These are phyloP conservation scores for Onychorhynchus coronatus DNA, from an alignment of 2,113 vertebrate genomes.

Conservation along the genomic window DNA sequence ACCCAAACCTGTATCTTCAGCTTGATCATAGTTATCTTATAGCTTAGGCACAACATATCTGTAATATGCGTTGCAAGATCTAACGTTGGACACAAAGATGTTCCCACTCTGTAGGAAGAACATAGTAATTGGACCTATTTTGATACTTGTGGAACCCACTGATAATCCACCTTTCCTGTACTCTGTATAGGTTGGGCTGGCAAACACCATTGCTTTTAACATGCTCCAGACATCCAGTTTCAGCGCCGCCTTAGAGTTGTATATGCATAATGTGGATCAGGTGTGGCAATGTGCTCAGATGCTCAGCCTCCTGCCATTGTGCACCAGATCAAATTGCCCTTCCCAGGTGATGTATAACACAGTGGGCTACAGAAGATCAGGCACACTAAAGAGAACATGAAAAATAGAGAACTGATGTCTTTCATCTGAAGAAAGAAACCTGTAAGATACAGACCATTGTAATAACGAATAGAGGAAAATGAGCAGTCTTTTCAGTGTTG, in stretches of 20 bases:
- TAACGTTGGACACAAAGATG: background rate
- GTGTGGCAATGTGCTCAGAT: background rate
- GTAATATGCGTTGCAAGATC: rapidly evolving
- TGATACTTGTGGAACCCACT: background rate
- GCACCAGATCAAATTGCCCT: background rate
- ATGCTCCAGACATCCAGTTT: background rate
- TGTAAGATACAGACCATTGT: background rate
- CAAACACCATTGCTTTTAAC: background rate
- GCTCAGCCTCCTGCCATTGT: background rate
- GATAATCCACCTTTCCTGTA: background rate
- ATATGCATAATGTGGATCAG: rapidly evolving
- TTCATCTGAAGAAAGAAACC: background rate
- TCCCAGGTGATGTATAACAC: background rate
- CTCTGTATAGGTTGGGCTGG: background rate
- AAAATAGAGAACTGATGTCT: background rate
- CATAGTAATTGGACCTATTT: background rate
- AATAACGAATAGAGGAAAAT: background rate
- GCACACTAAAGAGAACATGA: background rate
- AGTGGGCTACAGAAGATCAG: background rate
- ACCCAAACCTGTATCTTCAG: background rate
- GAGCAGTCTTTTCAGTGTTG: background rate
- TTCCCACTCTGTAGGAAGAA: background rate
- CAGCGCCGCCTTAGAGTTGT: background rate
- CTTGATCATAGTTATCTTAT: background rate
- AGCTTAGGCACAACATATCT: background rate